Percentiles rank a stretch among this genome's conserved stretches.
phyloP scores from a whole-genome alignment of 1,140 invertebrate species.

The Probaryconus sp. region DNA sequence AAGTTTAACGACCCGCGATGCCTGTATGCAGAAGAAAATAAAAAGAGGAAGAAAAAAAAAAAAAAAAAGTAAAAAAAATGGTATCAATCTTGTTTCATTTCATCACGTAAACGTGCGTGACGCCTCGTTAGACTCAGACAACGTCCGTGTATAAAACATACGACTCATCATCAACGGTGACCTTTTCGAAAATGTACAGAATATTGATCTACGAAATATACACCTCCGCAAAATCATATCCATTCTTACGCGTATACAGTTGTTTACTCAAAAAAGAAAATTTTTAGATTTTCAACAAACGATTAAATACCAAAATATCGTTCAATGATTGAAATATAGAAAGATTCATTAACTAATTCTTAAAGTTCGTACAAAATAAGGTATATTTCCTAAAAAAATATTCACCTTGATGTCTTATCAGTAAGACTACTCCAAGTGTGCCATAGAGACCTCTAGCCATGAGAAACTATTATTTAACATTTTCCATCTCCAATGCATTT shows the following conservation, averaged over 20 bases:
- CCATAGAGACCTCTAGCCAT: slow-evolving; percentile 48
- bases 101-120: slow-evolving; percentile 48
- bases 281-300: too few relatives aligned
- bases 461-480: too few relatives aligned
- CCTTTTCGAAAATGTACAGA: slow-evolving; percentile 72
- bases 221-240: too few relatives aligned
- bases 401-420: slow-evolving; percentile 25
- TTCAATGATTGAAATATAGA: too few relatives aligned
- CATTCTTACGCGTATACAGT: too few relatives aligned
- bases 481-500: too few relatives aligned
- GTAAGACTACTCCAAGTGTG: slow-evolving; percentile 23
- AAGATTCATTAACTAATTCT: too few relatives aligned
- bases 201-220: slow-evolving; percentile 64
- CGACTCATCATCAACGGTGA: slow-evolving; percentile 57
- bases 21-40: too few relatives aligned
- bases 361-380: too few relatives aligned
- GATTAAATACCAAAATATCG: too few relatives aligned
- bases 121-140: slow-evolving; percentile 45
- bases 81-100: slow-evolving; percentile 1
- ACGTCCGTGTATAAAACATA: slow-evolving; percentile 40
- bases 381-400: slow-evolving; percentile 6
- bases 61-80: background rate
- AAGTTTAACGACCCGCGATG: slow-evolving; percentile 22
- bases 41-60: background rate
- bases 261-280: too few relatives aligned